Conservation (phyloP, 92 coral and sea anemone genomes). For the Epizoanthus rinbou region DNA sequence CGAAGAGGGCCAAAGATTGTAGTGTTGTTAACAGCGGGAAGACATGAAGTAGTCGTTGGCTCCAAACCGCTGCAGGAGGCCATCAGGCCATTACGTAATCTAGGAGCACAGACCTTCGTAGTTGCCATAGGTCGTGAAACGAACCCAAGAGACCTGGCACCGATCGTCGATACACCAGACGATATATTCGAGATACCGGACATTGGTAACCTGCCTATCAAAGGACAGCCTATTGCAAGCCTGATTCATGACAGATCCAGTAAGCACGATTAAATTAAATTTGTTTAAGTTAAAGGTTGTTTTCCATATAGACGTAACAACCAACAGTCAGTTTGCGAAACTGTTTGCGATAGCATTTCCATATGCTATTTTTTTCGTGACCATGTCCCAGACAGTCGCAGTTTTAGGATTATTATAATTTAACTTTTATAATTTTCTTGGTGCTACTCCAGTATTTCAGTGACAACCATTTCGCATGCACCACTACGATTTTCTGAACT, state of each 20-base stretch:
- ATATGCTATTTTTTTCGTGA: no score
- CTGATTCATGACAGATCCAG: slow-evolving; percentile 31
- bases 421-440: no score
- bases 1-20: slow-evolving; percentile 53
- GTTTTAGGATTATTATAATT: no score
- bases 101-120: slow-evolving; percentile 56
- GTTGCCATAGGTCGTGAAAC: slow-evolving; percentile 46
- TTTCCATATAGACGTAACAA: no score
- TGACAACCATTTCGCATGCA: no score
- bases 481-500: no score
- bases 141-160: slow-evolving; percentile 33
- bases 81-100: slow-evolving; percentile 47
- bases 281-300: no score
- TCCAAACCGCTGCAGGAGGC: slow-evolving; percentile 34
- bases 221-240: slow-evolving; percentile 30
- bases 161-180: slow-evolving; percentile 32
- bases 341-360: no score
- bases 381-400: no score
- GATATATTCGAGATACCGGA: slow-evolving; percentile 33
- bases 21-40: slow-evolving; percentile 55
- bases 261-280: neutral
- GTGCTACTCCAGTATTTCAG: no score
- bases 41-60: slow-evolving; percentile 38
- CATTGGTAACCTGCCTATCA: slow-evolving; percentile 26
- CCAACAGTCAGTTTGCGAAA: no score